phyloP scores from a whole-genome alignment of 2,888 invertebrate species.

The Pammene fasciana region DNA sequence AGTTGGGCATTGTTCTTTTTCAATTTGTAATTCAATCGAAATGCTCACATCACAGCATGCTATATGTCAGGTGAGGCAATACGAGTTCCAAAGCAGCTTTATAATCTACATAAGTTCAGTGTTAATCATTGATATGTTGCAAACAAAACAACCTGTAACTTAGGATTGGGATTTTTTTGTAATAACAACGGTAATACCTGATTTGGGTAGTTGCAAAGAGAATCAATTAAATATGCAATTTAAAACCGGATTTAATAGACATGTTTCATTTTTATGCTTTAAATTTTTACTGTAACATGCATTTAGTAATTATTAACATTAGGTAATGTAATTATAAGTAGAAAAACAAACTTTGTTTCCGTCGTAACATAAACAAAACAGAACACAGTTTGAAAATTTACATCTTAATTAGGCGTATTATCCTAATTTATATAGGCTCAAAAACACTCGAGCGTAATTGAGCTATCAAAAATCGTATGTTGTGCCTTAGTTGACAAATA shows the following conservation, averaged over 20 bases:
- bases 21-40: conserved; percentile 72
- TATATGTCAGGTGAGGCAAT: conserved; percentile 68
- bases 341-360: too few relatives aligned
- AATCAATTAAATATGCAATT: not conserved
- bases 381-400: too few relatives aligned
- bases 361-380: too few relatives aligned
- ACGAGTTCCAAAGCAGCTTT: conserved; percentile 46
- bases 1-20: conserved; percentile 63
- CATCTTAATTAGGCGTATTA: too few relatives aligned
- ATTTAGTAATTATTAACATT: not conserved
- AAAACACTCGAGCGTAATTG: too few relatives aligned
- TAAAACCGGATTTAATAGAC: not conserved
- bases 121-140: conserved; percentile 11
- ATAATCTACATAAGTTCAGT: conserved; percentile 43
- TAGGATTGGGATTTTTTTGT: not conserved
- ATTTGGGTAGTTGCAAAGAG: not conserved
- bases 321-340: too few relatives aligned
- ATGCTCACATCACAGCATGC: conserved; percentile 66
- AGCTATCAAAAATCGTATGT: too few relatives aligned
- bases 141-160: not conserved
- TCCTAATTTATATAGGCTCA: too few relatives aligned
- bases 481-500: too few relatives aligned
- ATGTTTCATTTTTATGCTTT: not conserved
- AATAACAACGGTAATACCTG: conserved; percentile 6
- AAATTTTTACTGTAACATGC: not conserved